These are phyloP conservation scores for Balearica regulorum DNA, from an alignment of 2,797 vertebrate genomes.

Conservation along the genomic window DNA sequence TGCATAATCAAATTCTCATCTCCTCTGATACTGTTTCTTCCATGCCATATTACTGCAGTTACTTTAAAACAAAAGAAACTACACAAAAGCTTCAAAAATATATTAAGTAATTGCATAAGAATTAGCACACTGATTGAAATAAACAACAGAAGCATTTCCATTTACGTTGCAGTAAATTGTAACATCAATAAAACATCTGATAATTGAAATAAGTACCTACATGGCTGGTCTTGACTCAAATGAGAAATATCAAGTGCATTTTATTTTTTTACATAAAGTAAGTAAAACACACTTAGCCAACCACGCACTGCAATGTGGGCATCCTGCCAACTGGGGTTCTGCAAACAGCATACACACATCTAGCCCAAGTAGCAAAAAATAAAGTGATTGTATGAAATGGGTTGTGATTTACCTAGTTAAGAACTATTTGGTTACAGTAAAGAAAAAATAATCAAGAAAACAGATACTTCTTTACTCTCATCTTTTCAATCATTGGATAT, in stretches of 20 bases:
- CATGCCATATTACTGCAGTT: background rate
- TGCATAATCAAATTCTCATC: background rate
- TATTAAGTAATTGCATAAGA: background rate
- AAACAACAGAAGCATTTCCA: background rate
- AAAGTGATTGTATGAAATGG: background rate
- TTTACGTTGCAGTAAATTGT: background rate
- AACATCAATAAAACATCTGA: background rate
- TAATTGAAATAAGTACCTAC: background rate
- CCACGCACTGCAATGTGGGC: background rate
- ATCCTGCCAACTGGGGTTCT: background rate
- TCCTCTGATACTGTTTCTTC: background rate
- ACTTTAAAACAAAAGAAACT: background rate
- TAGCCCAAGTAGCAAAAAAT: background rate
- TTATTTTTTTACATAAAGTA: background rate
- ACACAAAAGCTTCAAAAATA: background rate
- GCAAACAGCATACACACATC: background rate
- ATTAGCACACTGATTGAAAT: background rate
- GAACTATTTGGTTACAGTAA: background rate
- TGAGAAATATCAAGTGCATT: background rate
- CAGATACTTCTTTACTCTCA: background rate
- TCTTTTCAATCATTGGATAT: fast-evolving
- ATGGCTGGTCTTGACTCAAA: background rate
- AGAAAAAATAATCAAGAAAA: background rate
- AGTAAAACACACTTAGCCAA: background rate
- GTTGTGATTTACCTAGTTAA: background rate